phyloP scores from a whole-genome alignment of 2,888 invertebrate species.

The Hipparchia sbordonii region DNA sequence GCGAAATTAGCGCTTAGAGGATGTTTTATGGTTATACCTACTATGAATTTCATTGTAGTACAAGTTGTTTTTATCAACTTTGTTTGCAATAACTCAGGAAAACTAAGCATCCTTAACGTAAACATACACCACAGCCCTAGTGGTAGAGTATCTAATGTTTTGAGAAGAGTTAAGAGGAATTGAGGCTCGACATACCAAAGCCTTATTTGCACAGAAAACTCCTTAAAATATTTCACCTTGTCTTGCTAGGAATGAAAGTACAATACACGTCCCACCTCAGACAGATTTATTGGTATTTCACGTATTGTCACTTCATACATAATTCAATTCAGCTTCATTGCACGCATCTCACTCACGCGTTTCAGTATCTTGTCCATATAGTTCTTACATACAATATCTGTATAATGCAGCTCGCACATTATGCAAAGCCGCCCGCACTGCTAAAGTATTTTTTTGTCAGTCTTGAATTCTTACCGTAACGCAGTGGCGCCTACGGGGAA shows the following conservation, averaged over 20 bases:
- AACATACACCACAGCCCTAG: not conserved
- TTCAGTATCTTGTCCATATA: constrained; percentile 21
- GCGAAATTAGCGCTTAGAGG: too few relatives aligned
- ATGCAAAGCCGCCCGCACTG: not conserved
- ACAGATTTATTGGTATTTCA: constrained; percentile 38
- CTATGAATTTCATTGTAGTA: too few relatives aligned
- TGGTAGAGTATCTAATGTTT: not conserved
- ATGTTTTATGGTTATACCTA: too few relatives aligned
- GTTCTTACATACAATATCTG: constrained; percentile 11
- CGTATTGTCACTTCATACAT: constrained; percentile 56
- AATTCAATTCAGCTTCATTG: constrained; percentile 47
- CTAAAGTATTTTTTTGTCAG: not conserved
- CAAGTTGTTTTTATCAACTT: too few relatives aligned
- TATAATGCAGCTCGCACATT: constrained; percentile 1
- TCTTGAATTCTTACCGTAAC: not conserved
- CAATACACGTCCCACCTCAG: constrained; percentile 23
- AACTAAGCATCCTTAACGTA: not conserved
- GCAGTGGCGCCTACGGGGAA: too few relatives aligned
- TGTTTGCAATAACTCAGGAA: too few relatives aligned
- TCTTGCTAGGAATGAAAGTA: constrained; percentile 31
- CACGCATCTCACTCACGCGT: constrained; percentile 38
- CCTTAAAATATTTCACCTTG: constrained; percentile 16
- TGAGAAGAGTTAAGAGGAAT: too few relatives aligned
- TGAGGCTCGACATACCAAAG: not conserved
- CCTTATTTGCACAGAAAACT: not conserved